A percentile compares a stretch with the other conserved stretches of the same genome.
phyloP scores from a whole-genome alignment of 2,888 invertebrate species.

The Rotaria socialis region DNA sequence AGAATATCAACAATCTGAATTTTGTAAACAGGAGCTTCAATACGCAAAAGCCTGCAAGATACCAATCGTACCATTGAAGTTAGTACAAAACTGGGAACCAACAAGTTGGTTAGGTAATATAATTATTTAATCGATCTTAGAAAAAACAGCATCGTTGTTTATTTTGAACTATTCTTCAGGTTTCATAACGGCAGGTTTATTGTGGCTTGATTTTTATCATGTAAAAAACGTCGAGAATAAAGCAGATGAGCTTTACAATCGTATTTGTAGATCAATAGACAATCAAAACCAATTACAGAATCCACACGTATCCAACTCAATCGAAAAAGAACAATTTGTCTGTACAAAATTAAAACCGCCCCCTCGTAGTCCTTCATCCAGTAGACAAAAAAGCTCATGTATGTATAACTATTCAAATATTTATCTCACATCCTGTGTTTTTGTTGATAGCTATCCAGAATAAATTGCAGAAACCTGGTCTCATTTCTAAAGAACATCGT shows the following conservation, averaged over 20 bases:
- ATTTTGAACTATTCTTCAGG: neutral
- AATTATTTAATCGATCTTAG: neutral
- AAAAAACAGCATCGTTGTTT: neutral
- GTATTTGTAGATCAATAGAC: neutral
- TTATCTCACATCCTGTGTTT: too few relatives aligned
- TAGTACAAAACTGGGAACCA: neutral
- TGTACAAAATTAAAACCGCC: too few relatives aligned
- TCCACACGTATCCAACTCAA: neutral
- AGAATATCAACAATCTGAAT: neutral
- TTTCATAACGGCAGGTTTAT: neutral
- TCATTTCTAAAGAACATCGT: too few relatives aligned
- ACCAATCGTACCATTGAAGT: slow-evolving; percentile 5
- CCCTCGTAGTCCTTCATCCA: too few relatives aligned
- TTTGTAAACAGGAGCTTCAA: slow-evolving; percentile 5
- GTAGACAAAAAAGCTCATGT: too few relatives aligned
- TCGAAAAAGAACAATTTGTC: neutral
- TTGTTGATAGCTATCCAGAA: too few relatives aligned
- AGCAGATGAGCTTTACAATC: neutral
- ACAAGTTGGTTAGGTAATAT: neutral
- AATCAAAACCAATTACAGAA: neutral
- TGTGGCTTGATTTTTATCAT: slow-evolving; percentile 30
- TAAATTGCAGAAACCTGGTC: too few relatives aligned
- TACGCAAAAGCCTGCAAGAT: neutral
- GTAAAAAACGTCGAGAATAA: neutral
- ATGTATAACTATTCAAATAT: too few relatives aligned